Base-by-base conservation (phyloP, 2,113 vertebrate genomes). In the Cygnus buccinator region DNA sequence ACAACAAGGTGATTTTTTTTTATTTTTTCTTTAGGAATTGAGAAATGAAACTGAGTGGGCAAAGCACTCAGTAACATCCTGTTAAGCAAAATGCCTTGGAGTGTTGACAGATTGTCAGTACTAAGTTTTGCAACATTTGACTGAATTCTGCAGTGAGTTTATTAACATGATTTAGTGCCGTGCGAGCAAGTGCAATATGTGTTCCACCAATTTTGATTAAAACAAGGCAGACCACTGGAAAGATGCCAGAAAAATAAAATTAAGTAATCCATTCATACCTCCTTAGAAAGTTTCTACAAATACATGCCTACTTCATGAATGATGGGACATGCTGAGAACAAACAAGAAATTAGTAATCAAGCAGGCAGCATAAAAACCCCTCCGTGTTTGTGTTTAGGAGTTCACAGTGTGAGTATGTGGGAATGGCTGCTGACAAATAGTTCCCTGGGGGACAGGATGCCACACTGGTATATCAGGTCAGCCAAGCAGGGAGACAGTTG, bases 21-120 rank as follows among this genome's bases (percentile, higher is more conserved):
- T 18, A 19, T 76, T 74, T 67, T 90, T 91, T 72, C 29, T 79
- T 80, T 50, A 63, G 55, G 63, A 93, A 84, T 89, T 80, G 63
- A 95, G 81, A 94, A 89, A 91, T 37, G 28, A 91, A 95, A 85
- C 63, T 41, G 72, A 95, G 95, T 37, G 80, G 63, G 71, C 61
- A 95, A 58, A 86, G 67, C 31, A 75, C 10, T 88, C 91, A 70
- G 43, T 65, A 96, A 70, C 88, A 84, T 62, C 82, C 88, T 93
- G 71, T 74, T 78, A 81, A 96, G 79, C 72, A 84, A 94, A 81
- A 91, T 92, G 93, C 92, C 71, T 73, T 58, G 10, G 21, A 93
- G 75, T 94, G 94, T 86, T 96, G 93, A 97, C 94, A 97, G 92
- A 91, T 95, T 95, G 92, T 96, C 84, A 75, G 92, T 93, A 87